Conservation (phyloP, 2,797 vertebrate genomes). For the Tragelaphus oryx region DNA sequence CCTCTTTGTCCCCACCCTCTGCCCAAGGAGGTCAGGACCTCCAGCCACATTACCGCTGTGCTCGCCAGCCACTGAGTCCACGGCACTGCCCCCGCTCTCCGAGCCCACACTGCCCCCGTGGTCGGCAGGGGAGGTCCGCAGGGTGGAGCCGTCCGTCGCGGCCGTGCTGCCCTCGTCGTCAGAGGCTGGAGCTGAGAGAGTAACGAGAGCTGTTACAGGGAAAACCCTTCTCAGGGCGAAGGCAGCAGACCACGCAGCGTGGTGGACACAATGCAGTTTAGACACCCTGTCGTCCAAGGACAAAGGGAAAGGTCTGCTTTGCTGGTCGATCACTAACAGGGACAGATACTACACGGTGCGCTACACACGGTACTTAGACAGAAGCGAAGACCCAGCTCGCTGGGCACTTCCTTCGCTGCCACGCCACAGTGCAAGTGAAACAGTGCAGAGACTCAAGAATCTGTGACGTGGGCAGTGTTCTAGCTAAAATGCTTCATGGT, state of each 20-base stretch:
- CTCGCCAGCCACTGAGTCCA: constrained; percentile 98
- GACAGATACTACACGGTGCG: constrained; percentile 34
- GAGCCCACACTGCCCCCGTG: constrained; percentile 98
- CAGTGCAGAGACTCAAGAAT: constrained; percentile 1
- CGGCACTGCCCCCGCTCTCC: constrained; percentile 96
- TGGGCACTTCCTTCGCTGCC: constrained; percentile 61
- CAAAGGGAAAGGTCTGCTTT: constrained; percentile 46
- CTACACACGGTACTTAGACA: constrained; percentile 42
- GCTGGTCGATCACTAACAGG: constrained; percentile 16
- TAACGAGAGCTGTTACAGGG: constrained; percentile 97
- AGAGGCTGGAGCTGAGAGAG: constrained; percentile 98
- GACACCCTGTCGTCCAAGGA: constrained; percentile 20
- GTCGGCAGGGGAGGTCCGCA: constrained; percentile 97
- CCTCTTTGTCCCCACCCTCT: not conserved
- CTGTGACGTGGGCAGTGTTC: constrained; percentile 22
- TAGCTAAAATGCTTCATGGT: constrained; percentile 13
- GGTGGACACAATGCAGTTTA: constrained; percentile 49
- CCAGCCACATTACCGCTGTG: constrained; percentile 90
- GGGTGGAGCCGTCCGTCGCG: constrained; percentile 96
- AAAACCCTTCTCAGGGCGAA: constrained; percentile 82
- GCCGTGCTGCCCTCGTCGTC: constrained; percentile 99
- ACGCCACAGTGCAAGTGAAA: not conserved
- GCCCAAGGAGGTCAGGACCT: not conserved
- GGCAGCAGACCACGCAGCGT: constrained; percentile 55
- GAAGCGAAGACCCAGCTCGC: constrained; percentile 57